phyloP scores from a whole-genome alignment of 23 tunicate species.

The Halocynthia roretzi region DNA sequence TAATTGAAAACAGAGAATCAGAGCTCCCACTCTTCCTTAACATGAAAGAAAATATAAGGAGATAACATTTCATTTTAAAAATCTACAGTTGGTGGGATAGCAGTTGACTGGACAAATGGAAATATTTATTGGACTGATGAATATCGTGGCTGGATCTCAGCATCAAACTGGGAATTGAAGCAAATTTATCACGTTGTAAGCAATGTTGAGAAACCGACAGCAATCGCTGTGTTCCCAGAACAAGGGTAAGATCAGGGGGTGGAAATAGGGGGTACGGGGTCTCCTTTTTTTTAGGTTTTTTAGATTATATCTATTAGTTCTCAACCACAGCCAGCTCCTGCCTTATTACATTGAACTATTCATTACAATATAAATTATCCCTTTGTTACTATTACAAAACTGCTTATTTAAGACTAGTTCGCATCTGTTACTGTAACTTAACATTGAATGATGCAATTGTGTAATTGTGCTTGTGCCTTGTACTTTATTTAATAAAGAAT shows the following conservation, averaged over 20 bases:
- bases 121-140: conserved; percentile 71
- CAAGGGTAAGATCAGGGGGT: conserved; percentile 40
- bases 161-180: conserved; percentile 32
- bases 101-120: conserved; percentile 70
- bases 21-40: neutral
- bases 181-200: conserved; percentile 10
- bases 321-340: too few species aligned
- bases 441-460: too few species aligned
- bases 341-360: too few species aligned
- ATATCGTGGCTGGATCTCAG: conserved; percentile 33
- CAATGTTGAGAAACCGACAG: conserved; percentile 35
- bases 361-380: too few species aligned
- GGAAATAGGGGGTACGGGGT: too few species aligned
- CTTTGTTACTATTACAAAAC: too few species aligned
- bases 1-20: conserved; percentile 1
- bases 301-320: too few species aligned
- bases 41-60: neutral
- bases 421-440: too few species aligned
- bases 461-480: too few species aligned
- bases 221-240: conserved; percentile 49
- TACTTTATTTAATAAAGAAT: too few species aligned
- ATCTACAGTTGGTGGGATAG: conserved; percentile 35
- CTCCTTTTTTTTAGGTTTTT: too few species aligned
- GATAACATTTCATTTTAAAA: neutral
- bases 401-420: too few species aligned